phyloP scores from a whole-genome alignment of 2,888 invertebrate species.

The Pycnomerus fuliginosus region DNA sequence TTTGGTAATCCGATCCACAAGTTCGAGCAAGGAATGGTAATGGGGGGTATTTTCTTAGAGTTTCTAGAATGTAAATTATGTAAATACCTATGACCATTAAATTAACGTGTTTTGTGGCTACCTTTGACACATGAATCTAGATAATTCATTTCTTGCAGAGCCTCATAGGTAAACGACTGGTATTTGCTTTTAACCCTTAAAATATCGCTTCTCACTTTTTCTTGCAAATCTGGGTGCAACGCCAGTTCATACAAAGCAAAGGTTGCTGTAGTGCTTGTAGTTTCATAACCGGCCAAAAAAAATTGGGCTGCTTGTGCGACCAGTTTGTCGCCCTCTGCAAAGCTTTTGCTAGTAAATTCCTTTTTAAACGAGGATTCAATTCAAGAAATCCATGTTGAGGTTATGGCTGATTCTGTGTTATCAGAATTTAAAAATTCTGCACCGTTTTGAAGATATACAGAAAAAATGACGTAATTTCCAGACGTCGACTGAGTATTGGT shows the following conservation, averaged over 20 bases:
- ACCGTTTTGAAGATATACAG: too few species aligned
- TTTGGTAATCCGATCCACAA: slow-evolving; percentile 41
- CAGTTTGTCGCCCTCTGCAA: slow-evolving; percentile 13
- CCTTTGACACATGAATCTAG: slow-evolving; percentile 55
- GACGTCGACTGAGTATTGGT: too few species aligned
- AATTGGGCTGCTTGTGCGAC: slow-evolving; percentile 49
- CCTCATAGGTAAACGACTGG: slow-evolving; percentile 54
- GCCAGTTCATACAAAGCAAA: slow-evolving; percentile 59
- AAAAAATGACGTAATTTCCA: too few species aligned
- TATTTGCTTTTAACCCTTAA: slow-evolving; percentile 46
- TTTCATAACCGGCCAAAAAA: slow-evolving; percentile 63
- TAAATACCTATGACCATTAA: neutral
- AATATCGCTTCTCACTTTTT: slow-evolving; percentile 55
- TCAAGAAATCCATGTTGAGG: too few species aligned
- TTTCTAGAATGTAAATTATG: slow-evolving; percentile 39
- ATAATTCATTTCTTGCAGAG: slow-evolving; percentile 56
- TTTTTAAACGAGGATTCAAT: too few species aligned
- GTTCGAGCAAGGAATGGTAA: slow-evolving; percentile 42
- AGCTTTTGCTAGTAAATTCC: neutral
- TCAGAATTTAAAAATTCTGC: neutral
- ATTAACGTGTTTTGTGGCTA: slow-evolving; percentile 24
- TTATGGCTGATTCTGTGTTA: neutral
- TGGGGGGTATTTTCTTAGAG: slow-evolving; percentile 51
- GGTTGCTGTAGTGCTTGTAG: slow-evolving; percentile 59
- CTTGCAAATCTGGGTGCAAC: slow-evolving; percentile 55